These are phyloP conservation scores for Trachurus trachurus DNA, from an alignment of 2,797 vertebrate genomes.

Conservation along the genomic window DNA sequence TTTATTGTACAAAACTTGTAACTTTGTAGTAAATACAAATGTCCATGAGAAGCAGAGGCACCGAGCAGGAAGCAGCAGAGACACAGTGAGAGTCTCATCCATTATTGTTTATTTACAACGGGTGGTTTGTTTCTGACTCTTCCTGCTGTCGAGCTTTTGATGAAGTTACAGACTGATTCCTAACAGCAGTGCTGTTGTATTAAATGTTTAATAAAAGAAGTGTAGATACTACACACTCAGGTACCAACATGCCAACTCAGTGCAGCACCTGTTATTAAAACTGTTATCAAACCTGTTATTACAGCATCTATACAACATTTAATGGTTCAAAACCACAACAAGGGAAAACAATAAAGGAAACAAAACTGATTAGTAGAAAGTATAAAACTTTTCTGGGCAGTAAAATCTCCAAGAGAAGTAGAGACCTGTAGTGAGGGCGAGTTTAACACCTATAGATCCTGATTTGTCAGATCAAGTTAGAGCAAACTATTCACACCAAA, in stretches of 20 bases:
- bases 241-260: constrained; percentile 18
- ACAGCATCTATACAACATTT: constrained; percentile 4
- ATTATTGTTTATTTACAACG: constrained; percentile 23
- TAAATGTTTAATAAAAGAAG: constrained; percentile 16
- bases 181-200: constrained; percentile 10
- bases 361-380: constrained; percentile 11
- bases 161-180: constrained; percentile 13
- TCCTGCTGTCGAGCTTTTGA: neutral
- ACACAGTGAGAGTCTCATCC: neutral
- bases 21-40: constrained; percentile 50
- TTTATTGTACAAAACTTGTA: constrained; percentile 64
- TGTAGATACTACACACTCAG: constrained; percentile 75
- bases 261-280: neutral
- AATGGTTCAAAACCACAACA: constrained; percentile 27
- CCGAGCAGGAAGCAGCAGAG: neutral
- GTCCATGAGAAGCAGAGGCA: neutral
- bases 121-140: neutral
- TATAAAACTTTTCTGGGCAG: constrained; percentile 24
- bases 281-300: constrained; percentile 9
- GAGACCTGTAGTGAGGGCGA: neutral
- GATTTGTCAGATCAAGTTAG: constrained; percentile 3
- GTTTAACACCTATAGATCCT: neutral
- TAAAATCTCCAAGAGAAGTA: constrained; percentile 7
- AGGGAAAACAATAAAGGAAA: neutral
- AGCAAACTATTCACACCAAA: constrained; percentile 18